phyloP scores from a whole-genome alignment of 2,797 vertebrate genomes.

The Ctenopoma multispine region DNA sequence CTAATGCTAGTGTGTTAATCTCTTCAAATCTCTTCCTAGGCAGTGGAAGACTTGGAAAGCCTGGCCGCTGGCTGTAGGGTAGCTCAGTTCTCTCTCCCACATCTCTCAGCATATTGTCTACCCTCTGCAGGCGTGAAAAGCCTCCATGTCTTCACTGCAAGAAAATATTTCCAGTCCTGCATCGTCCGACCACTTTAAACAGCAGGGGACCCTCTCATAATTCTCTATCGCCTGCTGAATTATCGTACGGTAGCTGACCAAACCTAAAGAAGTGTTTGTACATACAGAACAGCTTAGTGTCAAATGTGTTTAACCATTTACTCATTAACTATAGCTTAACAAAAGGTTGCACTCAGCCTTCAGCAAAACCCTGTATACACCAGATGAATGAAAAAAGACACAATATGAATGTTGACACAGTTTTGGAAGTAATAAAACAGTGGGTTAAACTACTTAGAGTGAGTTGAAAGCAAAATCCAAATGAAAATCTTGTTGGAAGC shows the following conservation, averaged over 20 bases:
- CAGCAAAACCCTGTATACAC: neutral
- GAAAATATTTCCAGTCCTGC: constrained; percentile 49
- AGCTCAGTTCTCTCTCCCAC: constrained; percentile 79
- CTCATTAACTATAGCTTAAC: neutral
- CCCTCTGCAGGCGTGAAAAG: constrained; percentile 59
- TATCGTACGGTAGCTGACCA: constrained; percentile 8
- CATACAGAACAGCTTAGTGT: neutral
- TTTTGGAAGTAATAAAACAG: neutral
- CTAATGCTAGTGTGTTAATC: constrained; percentile 86
- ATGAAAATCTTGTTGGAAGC: constrained; percentile 18
- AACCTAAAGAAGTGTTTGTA: neutral
- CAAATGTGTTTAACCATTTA: constrained; percentile 5
- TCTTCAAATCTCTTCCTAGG: constrained; percentile 86
- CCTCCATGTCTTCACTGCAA: constrained; percentile 36
- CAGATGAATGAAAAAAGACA: constrained; percentile 10
- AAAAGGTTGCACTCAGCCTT: neutral
- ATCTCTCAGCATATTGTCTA: constrained; percentile 73
- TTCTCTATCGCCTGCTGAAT: constrained; percentile 7
- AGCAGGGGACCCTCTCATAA: constrained; percentile 20
- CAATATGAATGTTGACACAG: constrained; percentile 8
- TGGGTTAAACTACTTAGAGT: constrained; percentile 33
- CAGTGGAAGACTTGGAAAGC: constrained; percentile 82
- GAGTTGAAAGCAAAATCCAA: constrained; percentile 7
- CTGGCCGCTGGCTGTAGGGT: constrained; percentile 83
- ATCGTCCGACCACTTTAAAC: constrained; percentile 52